These are phyloP conservation scores for Sphyrna mokarran DNA, from an alignment of 2,113 vertebrate species.

Conservation along the genomic window DNA sequence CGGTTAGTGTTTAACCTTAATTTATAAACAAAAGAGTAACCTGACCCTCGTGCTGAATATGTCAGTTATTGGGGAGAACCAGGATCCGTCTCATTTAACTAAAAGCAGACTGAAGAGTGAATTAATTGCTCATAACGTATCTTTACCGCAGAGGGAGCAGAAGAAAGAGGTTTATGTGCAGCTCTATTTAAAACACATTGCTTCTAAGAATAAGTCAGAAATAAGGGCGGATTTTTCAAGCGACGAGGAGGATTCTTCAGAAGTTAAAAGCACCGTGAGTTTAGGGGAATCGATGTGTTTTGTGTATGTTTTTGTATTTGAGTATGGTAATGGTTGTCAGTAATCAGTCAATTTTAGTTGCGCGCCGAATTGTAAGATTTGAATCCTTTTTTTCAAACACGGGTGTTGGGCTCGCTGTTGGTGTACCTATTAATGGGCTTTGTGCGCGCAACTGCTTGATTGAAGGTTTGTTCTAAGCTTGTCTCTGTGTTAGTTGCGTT, in stretches of 20 bases:
- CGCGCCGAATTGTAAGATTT: neutral
- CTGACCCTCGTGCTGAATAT: conserved; percentile 44
- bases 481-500: neutral
- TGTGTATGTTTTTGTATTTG: neutral
- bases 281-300: neutral
- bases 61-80: conserved; percentile 50
- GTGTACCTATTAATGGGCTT: neutral
- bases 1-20: conserved; percentile 3
- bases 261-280: conserved; percentile 24
- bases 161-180: conserved; percentile 54
- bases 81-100: conserved; percentile 50
- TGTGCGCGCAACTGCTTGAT: neutral
- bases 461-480: neutral
- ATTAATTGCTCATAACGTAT: conserved; percentile 55
- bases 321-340: neutral
- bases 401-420: neutral
- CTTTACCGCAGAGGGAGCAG: conserved; percentile 50
- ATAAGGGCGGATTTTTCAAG: conserved; percentile 57
- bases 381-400: neutral
- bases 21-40: neutral
- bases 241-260: conserved; percentile 57
- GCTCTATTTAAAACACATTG: conserved; percentile 52
- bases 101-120: conserved; percentile 55
- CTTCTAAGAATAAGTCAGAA: conserved; percentile 41
- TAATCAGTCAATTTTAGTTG: neutral